Base-by-base conservation (phyloP, 1,140 invertebrate genomes). In the Drosophila kikkawai region DNA sequence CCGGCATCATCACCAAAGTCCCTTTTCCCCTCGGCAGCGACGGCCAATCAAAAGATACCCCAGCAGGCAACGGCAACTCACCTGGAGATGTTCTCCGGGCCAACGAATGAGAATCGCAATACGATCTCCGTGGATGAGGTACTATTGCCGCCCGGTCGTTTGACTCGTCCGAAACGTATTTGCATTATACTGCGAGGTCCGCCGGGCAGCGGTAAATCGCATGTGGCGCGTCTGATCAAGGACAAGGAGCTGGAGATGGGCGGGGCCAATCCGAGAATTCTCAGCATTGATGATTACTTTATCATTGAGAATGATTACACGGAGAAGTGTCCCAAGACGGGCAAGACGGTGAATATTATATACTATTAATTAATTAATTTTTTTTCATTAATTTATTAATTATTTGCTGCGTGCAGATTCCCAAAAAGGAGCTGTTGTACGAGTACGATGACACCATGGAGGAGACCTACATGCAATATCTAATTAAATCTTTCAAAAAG, bases 211-310 rank as follows among this genome's bases (percentile, higher is more conserved):
- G 97, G 97, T 45, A 98, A 98, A 93, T 96, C 96, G 22, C 95
- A 95, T 93, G 94, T 97, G 60, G 96, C 96, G 4, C 97, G 96
- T 93, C 93, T 97, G 9, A 96, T 98, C 29, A 97, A 97, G 76
- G 95, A 97, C 95, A 94, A 93, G 92, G 93, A 94, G 80, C 78
- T 93, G 48, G 91, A 93, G 74, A 93, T 92, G 84, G 87, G 87
- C 41, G 92, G 91, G 4, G 95, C 96, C 67, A 97, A 96, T 45
- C 96, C 97, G 4, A 94, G 98, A 75, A 98, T 99, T 83, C 94
- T 99, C 58, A 98, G 97, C 74, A 95, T 99, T 45, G 98, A 99
- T 93, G 98, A 99, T 94, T 99, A 99, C 93, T 99, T 99, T 85
- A 96, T 99, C 93, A 95, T 96, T 48, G 98, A 99, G 94, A 95